Evolutionary conservation across 2,797 vertebrate species (phyloP).

Genomic region (Fistularia tabacaria): DNA sequence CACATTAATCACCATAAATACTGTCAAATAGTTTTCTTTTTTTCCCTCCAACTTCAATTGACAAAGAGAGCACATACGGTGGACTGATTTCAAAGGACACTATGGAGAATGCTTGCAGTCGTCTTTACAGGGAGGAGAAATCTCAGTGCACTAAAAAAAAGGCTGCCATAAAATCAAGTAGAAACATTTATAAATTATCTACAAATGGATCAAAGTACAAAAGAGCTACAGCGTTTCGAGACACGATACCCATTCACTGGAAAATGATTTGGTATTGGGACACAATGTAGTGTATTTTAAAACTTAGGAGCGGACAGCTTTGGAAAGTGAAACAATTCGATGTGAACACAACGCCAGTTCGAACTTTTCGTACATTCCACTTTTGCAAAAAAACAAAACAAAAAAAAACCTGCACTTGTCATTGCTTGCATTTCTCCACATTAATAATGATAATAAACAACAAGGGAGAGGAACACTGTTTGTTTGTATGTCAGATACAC

Average conservation of each 20-base stretch:
- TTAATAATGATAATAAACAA: conserved; percentile 19
- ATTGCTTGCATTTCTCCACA: conserved; percentile 11
- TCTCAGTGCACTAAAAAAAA: conserved; percentile 86
- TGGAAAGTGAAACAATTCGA: conserved; percentile 34
- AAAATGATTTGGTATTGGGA: conserved; percentile 60
- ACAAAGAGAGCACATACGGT: conserved; percentile 83
- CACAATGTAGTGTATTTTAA: conserved; percentile 14
- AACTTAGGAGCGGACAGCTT: conserved; percentile 22
- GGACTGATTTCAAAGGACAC: conserved; percentile 83
- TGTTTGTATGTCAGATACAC: conserved; percentile 10
- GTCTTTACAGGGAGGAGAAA: conserved; percentile 74
- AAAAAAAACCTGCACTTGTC: conserved; percentile 27
- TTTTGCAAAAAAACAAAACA: conserved; percentile 2
- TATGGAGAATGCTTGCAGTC: conserved; percentile 82
- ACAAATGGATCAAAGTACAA: conserved; percentile 93
- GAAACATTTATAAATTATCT: conserved; percentile 96
- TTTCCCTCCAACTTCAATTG: conserved; percentile 70
- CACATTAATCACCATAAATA: conserved; percentile 81
- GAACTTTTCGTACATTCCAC: conserved; percentile 48
- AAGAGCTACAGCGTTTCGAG: conserved; percentile 73
- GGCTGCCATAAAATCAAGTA: conserved; percentile 93
- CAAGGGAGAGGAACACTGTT: conserved; percentile 26
- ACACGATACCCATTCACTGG: conserved; percentile 60
- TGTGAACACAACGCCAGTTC: conserved; percentile 32
- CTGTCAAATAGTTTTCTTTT: conserved; percentile 74